These are phyloP conservation scores for Schizaphis graminum DNA, from an alignment of 2,888 invertebrate genomes.

Conservation along the genomic window DNA sequence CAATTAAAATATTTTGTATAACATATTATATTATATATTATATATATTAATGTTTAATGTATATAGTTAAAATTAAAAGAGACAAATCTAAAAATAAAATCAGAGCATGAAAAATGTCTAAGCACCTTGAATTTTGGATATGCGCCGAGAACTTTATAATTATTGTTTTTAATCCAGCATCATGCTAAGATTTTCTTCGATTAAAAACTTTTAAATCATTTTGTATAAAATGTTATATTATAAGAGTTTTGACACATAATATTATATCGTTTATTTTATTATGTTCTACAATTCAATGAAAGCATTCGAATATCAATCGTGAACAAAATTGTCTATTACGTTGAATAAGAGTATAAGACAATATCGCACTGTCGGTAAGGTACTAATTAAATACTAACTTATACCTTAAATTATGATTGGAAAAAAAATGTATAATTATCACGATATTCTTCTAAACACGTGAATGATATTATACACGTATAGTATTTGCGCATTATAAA, in stretches of 20 bases:
- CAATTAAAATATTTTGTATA: neutral
- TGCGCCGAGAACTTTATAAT: slow-evolving; percentile 59
- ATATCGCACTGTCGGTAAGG: neutral
- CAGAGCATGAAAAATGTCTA: slow-evolving; percentile 57
- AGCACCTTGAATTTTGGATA: slow-evolving; percentile 61
- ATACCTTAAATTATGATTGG: neutral
- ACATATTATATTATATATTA: neutral
- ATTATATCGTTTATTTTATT: neutral
- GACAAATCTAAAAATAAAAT: slow-evolving; percentile 55
- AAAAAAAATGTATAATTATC: neutral
- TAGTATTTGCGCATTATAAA: neutral
- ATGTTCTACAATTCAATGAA: neutral
- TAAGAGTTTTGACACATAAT: neutral
- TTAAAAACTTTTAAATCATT: neutral
- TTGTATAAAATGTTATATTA: neutral
- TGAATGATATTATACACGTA: neutral
- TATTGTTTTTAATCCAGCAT: slow-evolving; percentile 59
- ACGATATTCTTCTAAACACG: neutral
- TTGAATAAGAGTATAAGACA: neutral
- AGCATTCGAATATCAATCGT: neutral
- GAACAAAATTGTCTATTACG: neutral
- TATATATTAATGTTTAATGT: slow-evolving; percentile 7
- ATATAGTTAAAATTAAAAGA: slow-evolving; percentile 57
- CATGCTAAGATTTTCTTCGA: slow-evolving; percentile 13
- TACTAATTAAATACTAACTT: neutral